These are phyloP conservation scores for Speoplatyrhinus poulsoni DNA, from an alignment of 2,113 vertebrate species.

Conservation along the genomic window DNA sequence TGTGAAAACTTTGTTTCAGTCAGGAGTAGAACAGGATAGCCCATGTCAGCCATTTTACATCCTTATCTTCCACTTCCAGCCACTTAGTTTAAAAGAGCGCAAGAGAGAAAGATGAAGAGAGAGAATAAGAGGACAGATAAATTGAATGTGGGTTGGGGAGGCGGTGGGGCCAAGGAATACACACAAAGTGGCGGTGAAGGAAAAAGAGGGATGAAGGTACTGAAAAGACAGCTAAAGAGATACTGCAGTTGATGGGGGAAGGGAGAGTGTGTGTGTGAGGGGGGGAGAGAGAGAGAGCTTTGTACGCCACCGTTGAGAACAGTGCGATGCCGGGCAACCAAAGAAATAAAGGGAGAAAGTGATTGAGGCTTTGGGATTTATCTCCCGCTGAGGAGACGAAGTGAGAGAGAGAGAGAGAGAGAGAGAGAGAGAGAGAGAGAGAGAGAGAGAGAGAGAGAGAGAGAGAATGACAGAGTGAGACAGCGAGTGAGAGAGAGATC, in stretches of 20 bases:
- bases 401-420: neutral
- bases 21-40: slow-evolving; percentile 57
- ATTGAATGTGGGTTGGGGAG: slow-evolving; percentile 8
- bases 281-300: slow-evolving; percentile 2
- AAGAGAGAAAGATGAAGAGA: slow-evolving; percentile 41
- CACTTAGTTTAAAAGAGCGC: slow-evolving; percentile 62
- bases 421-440: slow-evolving; percentile 3
- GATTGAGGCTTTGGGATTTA: slow-evolving; percentile 52
- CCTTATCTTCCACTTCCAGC: slow-evolving; percentile 72
- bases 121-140: slow-evolving; percentile 54
- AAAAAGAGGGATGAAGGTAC: slow-evolving; percentile 1
- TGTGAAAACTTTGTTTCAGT: slow-evolving; percentile 41
- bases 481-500: neutral
- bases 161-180: neutral
- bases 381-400: slow-evolving; percentile 20
- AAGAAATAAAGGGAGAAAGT: slow-evolving; percentile 44
- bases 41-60: slow-evolving; percentile 70
- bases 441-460: slow-evolving; percentile 2
- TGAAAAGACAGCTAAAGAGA: too few species aligned
- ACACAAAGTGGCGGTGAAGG: slow-evolving; percentile 1
- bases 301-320: neutral
- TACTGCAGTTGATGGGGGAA: neutral
- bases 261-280: neutral
- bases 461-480: neutral
- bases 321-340: slow-evolving; percentile 42